Conservation (phyloP, 2,113 vertebrate species). For the Gymnocephalus cernua region DNA sequence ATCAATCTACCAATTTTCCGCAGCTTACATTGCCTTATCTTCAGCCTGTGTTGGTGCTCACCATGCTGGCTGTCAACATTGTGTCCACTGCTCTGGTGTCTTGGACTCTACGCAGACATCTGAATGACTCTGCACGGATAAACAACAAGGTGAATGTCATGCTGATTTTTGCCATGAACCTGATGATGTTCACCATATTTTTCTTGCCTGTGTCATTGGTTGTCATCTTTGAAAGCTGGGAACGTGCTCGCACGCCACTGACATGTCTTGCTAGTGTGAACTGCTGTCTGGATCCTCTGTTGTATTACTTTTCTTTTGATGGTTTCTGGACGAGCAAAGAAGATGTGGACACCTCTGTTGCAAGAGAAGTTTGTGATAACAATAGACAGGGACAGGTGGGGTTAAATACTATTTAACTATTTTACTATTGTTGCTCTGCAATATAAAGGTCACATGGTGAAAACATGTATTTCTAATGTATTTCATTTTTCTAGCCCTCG, state of each 20-base stretch:
- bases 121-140: conserved; percentile 31
- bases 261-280: conserved; percentile 71
- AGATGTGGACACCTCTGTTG: conserved; percentile 15
- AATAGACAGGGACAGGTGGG: background rate
- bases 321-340: conserved; percentile 74
- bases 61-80: conserved; percentile 66
- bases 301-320: conserved; percentile 80
- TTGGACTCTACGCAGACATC: conserved; percentile 43
- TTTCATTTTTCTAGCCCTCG: too few species aligned
- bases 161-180: conserved; percentile 74
- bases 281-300: conserved; percentile 76
- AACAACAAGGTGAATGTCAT: conserved; percentile 74
- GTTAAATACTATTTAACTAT: background rate
- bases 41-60: conserved; percentile 50
- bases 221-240: background rate
- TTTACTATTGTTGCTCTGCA: too few species aligned
- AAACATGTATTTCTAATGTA: too few species aligned
- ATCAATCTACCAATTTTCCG: too few species aligned
- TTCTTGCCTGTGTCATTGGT: conserved; percentile 68
- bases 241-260: fast-evolving
- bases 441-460: background rate
- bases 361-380: background rate
- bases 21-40: fast-evolving
- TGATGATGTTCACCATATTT: conserved; percentile 73
- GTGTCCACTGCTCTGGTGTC: conserved; percentile 71